A percentile compares a stretch with the other conserved stretches of the same genome.
These are phyloP conservation scores for Sminthopsis crassicaudata DNA, from an alignment of 2,113 vertebrate species.

Conservation along the genomic window DNA sequence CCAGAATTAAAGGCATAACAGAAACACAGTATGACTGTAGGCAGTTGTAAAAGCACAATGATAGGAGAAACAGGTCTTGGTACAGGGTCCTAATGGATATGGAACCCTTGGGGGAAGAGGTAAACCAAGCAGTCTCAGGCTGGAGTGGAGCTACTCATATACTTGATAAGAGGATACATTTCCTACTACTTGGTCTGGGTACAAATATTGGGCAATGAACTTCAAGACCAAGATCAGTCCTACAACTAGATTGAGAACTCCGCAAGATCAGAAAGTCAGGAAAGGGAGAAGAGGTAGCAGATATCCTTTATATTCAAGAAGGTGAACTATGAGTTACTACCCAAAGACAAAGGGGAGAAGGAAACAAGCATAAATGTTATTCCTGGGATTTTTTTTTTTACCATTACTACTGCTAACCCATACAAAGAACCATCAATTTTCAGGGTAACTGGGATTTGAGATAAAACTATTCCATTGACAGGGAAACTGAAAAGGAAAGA, in stretches of 20 bases:
- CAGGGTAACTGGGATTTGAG: neutral
- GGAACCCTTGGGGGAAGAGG: neutral
- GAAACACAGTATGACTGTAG: neutral
- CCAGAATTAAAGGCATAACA: neutral
- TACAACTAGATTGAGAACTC: neutral
- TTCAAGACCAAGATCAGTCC: neutral
- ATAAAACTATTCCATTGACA: neutral
- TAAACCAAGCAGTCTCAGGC: too few relatives aligned
- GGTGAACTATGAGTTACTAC: neutral
- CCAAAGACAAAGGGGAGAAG: neutral
- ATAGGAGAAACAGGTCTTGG: neutral
- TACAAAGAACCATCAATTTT: neutral
- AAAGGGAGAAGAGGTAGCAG: neutral
- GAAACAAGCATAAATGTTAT: neutral
- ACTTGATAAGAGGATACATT: neutral
- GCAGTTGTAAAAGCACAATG: neutral
- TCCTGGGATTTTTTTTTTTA: neutral
- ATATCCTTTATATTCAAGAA: neutral
- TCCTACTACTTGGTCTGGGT: neutral
- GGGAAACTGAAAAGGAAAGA: neutral
- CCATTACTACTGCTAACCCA: neutral
- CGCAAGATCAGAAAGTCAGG: neutral
- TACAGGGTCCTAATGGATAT: neutral
- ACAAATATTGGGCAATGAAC: neutral
- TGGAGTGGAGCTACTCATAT: neutral